phyloP scores from a whole-genome alignment of 2,888 invertebrate genomes.

The Meteorus colon region DNA sequence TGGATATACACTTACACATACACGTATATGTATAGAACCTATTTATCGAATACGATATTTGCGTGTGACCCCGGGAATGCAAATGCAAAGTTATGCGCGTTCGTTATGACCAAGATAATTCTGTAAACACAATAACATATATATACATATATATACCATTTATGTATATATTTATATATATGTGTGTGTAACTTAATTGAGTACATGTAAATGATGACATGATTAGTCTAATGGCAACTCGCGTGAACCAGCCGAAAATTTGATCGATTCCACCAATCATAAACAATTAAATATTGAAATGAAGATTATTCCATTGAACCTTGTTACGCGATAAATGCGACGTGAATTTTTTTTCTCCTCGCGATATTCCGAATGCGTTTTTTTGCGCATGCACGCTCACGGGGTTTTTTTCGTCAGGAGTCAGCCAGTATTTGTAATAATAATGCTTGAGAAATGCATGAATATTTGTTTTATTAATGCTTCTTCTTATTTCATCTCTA shows the following conservation, averaged over 20 bases:
- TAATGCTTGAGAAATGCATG: slow-evolving; percentile 90
- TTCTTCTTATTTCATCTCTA: slow-evolving; percentile 73
- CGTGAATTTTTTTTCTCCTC: slow-evolving; percentile 39
- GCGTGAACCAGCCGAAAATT: slow-evolving; percentile 24
- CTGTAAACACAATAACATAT: slow-evolving; percentile 11
- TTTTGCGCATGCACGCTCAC: slow-evolving; percentile 73
- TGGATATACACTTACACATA: slow-evolving; percentile 57
- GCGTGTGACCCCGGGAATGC: slow-evolving; percentile 69
- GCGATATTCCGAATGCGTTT: slow-evolving; percentile 70
- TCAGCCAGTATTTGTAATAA: slow-evolving; percentile 88
- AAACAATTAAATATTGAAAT: slow-evolving; percentile 2
- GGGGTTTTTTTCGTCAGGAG: slow-evolving; percentile 71
- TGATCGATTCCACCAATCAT: neutral
- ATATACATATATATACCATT: no score
- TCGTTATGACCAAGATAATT: slow-evolving; percentile 48
- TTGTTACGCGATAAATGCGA: neutral
- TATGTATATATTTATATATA: slow-evolving; percentile 6
- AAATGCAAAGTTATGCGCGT: slow-evolving; percentile 66
- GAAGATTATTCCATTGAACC: slow-evolving; percentile 14
- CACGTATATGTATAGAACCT: slow-evolving; percentile 55
- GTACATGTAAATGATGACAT: slow-evolving; percentile 32
- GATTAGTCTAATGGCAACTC: slow-evolving; percentile 22
- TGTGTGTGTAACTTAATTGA: slow-evolving; percentile 24
- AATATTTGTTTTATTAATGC: slow-evolving; percentile 86
- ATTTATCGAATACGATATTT: slow-evolving; percentile 65